Evolutionary conservation across 2,888 invertebrate species (phyloP).

Genomic region (Pterostichus madidus): DNA sequence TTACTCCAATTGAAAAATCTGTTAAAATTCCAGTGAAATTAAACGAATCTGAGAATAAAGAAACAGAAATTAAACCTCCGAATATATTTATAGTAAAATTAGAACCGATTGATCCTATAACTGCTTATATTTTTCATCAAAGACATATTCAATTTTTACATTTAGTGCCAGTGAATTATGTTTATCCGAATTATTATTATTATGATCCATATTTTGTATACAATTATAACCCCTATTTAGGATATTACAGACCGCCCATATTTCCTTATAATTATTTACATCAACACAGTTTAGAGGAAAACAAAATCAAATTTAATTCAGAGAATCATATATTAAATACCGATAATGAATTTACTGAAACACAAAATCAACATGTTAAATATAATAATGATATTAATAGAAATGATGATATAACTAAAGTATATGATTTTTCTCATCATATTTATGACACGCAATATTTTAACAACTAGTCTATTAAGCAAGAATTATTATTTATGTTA

Average conservation of each 20-base stretch:
- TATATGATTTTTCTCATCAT: not conserved
- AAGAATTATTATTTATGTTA: not conserved
- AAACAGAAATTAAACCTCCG: not conserved
- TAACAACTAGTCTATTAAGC: too few species aligned
- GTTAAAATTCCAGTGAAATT: not conserved
- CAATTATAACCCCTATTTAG: not conserved
- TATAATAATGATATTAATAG: not conserved
- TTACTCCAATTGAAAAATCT: slow-evolving; percentile 31
- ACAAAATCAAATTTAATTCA: not conserved
- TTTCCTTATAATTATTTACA: not conserved
- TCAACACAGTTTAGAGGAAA: not conserved
- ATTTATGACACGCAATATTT: slow-evolving; percentile 8
- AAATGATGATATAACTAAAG: not conserved
- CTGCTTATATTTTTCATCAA: slow-evolving; percentile 1
- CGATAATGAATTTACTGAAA: slow-evolving; percentile 23
- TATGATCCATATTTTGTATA: not conserved
- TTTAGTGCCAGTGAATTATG: not conserved
- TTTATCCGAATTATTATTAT: not conserved
- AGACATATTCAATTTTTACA: not conserved
- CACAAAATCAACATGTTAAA: not conserved
- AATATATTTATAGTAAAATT: slow-evolving; percentile 6
- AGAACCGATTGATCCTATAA: slow-evolving; percentile 1
- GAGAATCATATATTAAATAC: not conserved
- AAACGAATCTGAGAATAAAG: slow-evolving; percentile 2
- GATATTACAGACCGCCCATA: not conserved